Evolutionary conservation across 2,888 invertebrate species (phyloP).

Genomic region (Rotaria socialis): DNA sequence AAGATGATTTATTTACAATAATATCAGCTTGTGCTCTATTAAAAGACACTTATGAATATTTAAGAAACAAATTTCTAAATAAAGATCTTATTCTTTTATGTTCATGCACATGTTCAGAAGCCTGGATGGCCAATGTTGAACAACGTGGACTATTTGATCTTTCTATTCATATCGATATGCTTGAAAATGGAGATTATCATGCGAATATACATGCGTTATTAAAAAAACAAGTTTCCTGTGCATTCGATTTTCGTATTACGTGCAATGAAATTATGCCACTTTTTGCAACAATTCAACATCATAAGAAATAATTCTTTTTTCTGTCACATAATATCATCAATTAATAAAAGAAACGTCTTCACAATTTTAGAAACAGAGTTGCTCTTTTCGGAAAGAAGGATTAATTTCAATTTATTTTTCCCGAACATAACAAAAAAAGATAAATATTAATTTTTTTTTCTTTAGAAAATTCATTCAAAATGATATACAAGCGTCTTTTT

Average conservation of each 20-base stretch:
- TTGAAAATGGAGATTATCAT: not conserved
- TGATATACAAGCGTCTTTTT: too few species aligned
- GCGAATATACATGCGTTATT: not conserved
- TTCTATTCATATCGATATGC: not conserved
- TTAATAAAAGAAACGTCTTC: too few species aligned
- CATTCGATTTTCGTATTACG: not conserved
- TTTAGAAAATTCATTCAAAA: too few species aligned
- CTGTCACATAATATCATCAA: too few species aligned
- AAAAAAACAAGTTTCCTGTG: not conserved
- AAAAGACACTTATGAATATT: constrained; percentile 5
- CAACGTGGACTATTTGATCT: not conserved
- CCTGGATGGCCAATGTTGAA: not conserved
- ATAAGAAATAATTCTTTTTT: not conserved
- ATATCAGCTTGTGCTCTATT: not conserved
- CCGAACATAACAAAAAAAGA: too few species aligned
- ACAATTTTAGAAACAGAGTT: too few species aligned
- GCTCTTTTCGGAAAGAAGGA: too few species aligned
- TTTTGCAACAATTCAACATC: not conserved
- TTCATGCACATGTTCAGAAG: not conserved
- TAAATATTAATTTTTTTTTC: too few species aligned
- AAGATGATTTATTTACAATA: not conserved
- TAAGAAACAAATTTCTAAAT: not conserved
- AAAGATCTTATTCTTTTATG: not conserved
- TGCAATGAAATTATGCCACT: not conserved
- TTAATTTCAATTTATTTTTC: too few species aligned